phyloP scores from a whole-genome alignment of 1,140 invertebrate species.

The Hycleus phaleratus region DNA sequence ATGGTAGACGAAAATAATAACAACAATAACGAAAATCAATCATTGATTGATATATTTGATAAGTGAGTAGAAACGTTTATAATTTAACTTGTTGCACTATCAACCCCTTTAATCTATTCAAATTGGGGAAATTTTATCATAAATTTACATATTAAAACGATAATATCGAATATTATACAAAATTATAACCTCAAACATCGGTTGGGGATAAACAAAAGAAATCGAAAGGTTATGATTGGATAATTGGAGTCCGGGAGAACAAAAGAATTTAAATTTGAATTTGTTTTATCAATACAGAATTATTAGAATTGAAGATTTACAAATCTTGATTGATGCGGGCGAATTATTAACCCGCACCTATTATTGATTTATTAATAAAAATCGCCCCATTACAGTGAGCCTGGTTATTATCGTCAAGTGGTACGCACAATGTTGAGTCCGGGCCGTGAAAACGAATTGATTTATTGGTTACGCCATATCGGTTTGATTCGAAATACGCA shows the following conservation, averaged over 20 bases:
- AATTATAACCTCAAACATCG: not conserved
- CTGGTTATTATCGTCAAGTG: constrained; percentile 42
- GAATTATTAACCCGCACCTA: not conserved
- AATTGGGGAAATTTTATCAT: not conserved
- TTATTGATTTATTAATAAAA: constrained; percentile 11
- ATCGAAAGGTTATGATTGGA: no score
- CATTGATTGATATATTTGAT: constrained; percentile 7
- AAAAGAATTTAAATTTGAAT: no score
- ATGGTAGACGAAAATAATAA: constrained; percentile 6
- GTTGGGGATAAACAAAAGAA: not conserved
- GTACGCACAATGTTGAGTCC: constrained; percentile 43
- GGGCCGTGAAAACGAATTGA: constrained; percentile 46
- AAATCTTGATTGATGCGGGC: no score
- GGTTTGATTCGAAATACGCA: constrained; percentile 35
- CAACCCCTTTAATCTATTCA: not conserved
- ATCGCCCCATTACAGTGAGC: constrained; percentile 24
- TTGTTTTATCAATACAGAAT: no score
- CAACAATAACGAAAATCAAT: constrained; percentile 1
- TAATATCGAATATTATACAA: not conserved
- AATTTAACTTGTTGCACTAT: not conserved
- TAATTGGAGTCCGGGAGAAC: no score
- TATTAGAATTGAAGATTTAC: no score
- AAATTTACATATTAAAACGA: not conserved
- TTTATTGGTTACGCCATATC: constrained; percentile 44
- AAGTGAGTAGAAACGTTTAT: constrained; percentile 5